Evolutionary conservation across 2,113 vertebrate species (phyloP).

Genomic region (Acanthisitta chloris): DNA sequence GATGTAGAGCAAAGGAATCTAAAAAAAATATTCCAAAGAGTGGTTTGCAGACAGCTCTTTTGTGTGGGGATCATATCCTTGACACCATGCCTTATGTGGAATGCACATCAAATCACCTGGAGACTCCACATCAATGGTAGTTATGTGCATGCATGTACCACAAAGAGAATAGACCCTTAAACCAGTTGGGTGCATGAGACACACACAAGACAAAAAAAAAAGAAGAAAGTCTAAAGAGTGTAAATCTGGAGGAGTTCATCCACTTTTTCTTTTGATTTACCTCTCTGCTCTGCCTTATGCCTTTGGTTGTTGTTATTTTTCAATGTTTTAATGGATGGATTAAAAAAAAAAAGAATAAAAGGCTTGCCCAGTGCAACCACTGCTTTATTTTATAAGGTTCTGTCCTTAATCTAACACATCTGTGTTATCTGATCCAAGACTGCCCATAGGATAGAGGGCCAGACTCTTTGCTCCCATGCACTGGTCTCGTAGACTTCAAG

Average conservation of each 20-base stretch:
- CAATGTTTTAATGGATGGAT: neutral
- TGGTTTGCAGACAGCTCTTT: slow-evolving; percentile 47
- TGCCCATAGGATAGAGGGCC: slow-evolving; percentile 4
- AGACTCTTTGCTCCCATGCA: neutral
- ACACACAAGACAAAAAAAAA: neutral
- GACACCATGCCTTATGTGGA: slow-evolving; percentile 67
- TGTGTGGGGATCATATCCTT: slow-evolving; percentile 49
- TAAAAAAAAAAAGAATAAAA: neutral
- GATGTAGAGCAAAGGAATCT: slow-evolving; percentile 21
- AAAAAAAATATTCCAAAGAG: neutral
- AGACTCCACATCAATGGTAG: slow-evolving; percentile 56
- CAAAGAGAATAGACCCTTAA: slow-evolving; percentile 55
- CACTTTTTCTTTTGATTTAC: neutral
- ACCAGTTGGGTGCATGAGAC: neutral
- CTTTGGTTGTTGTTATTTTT: neutral
- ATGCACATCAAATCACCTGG: slow-evolving; percentile 70
- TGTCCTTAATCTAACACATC: slow-evolving; percentile 51
- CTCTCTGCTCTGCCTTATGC: neutral
- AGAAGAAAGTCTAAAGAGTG: neutral
- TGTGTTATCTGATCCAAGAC: slow-evolving; percentile 42
- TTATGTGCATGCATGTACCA: slow-evolving; percentile 56
- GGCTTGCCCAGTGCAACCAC: neutral
- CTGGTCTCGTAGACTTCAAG: neutral
- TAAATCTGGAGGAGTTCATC: neutral
- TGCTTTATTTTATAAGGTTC: slow-evolving; percentile 19